Evolutionary conservation across 1,140 invertebrate species (phyloP).

Genomic region (Phymastichus coffea): DNA sequence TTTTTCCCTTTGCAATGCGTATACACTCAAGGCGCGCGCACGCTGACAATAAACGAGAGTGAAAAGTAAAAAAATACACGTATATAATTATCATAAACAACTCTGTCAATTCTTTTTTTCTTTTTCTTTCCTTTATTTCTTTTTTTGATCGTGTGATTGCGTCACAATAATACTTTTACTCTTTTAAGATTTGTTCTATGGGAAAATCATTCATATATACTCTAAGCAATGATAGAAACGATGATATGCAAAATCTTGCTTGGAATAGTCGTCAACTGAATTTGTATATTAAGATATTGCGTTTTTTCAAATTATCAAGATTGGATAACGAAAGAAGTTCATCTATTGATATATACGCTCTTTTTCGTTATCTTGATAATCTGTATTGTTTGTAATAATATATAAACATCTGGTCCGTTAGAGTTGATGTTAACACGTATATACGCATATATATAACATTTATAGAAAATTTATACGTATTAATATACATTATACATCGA

Average conservation of each 20-base stretch:
- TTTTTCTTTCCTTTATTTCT: too few species aligned
- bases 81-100: constrained; percentile 4
- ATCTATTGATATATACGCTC: constrained; percentile 49
- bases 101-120: too few species aligned
- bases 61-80: constrained; percentile 16
- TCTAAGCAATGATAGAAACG: too few species aligned
- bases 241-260: too few species aligned
- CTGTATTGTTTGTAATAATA: constrained; percentile 45
- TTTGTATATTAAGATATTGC: too few species aligned
- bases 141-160: too few species aligned
- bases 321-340: too few species aligned
- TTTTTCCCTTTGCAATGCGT: not conserved
- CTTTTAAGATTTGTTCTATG: too few species aligned
- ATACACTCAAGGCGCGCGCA: not conserved
- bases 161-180: too few species aligned
- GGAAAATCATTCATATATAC: too few species aligned
- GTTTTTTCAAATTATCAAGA: too few species aligned
- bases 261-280: too few species aligned
- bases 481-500: constrained; percentile 45
- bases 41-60: not conserved
- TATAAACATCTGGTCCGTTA: constrained; percentile 58
- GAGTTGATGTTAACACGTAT: constrained; percentile 34
- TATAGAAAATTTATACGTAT: constrained; percentile 56
- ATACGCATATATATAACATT: constrained; percentile 47
- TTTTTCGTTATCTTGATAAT: constrained; percentile 41